Base-by-base conservation (phyloP, 1,140 invertebrate genomes). In the Coenobita brevimanus region DNA sequence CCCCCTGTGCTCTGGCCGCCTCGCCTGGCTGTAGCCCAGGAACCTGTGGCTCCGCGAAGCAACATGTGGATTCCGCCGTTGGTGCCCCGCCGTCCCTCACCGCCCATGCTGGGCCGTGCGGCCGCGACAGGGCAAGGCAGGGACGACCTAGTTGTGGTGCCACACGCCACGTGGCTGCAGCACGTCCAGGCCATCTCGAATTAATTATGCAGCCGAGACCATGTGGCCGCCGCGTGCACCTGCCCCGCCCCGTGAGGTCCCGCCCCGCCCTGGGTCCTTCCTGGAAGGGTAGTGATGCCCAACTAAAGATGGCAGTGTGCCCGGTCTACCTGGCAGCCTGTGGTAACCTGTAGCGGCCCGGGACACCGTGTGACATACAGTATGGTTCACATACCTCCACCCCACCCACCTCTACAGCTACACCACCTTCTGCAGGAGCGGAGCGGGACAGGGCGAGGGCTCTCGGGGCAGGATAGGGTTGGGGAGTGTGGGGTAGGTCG, bases 31-130 rank as follows among this genome's bases (percentile, higher is more conserved):
- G 41, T 30, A 38, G 33, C 75, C 75, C 75, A 87, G 84, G 84
- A 71, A 87, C 84, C 84, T 87, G 84, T 87, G 76, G 84, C 84
- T 87, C 62, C 69, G 73, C 36, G 75, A 75, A 87, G 84, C 84
- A 87, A 87, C 84, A 87, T 87, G 84, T 87, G 84, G 84, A 80
- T 15, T 2, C 73, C 60, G 69, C 67, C 80, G 80, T 41, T 71
- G 80, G 21, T 82, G 60, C 83, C 36, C 71, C 57, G 17, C 43
- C 50, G 46, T 38, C 73, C 57, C 46, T 46, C 46, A 30, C 41
- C 41, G 69, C 15, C 21, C 60, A 15, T 60, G 54, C 10, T 2
- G 54, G 36, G 36, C 67, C 57, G 73, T 73, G 54, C 57, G n/a
- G 41, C 36, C 36, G 17, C 41, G 21, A 33, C 71, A 46, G 67